These are phyloP conservation scores for Leistus spinibarbis DNA, from an alignment of 2,888 invertebrate species.

Conservation along the genomic window DNA sequence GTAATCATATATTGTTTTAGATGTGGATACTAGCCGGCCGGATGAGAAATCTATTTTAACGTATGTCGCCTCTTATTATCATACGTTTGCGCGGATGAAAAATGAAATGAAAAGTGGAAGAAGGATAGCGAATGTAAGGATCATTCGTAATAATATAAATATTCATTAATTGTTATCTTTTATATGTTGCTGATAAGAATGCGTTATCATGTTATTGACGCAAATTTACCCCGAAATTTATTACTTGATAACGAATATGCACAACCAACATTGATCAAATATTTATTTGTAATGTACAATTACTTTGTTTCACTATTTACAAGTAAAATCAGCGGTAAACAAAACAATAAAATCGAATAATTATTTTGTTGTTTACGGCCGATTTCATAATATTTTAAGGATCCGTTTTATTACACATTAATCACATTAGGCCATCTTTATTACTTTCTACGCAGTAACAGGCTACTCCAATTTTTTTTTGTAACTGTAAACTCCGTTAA, in stretches of 20 bases:
- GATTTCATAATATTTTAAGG: too few species aligned
- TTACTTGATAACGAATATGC: background rate
- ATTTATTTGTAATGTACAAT: too few species aligned
- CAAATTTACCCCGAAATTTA: background rate
- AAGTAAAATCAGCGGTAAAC: too few species aligned
- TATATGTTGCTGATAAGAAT: background rate
- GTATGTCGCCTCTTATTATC: slow-evolving; percentile 98
- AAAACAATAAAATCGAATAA: too few species aligned
- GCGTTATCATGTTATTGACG: background rate
- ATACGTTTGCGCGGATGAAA: slow-evolving; percentile 99
- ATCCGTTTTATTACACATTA: too few species aligned
- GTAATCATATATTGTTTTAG: slow-evolving; percentile 55
- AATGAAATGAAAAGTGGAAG: slow-evolving; percentile 97
- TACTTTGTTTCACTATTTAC: too few species aligned
- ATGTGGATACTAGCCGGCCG: slow-evolving; percentile 91
- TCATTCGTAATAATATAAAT: background rate
- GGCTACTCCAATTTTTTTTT: too few species aligned
- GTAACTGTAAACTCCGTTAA: too few species aligned
- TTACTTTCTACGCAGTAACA: too few species aligned
- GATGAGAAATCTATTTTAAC: slow-evolving; percentile 99
- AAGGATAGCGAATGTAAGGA: slow-evolving; percentile 91
- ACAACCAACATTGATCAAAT: background rate
- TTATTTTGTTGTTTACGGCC: too few species aligned
- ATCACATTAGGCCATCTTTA: too few species aligned
- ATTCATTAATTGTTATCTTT: slow-evolving; percentile 26